Evolutionary conservation across 2,113 vertebrate species (phyloP), one percentile per base, ranked within the genome.

Genomic region (Oryzias celebensis): DNA sequence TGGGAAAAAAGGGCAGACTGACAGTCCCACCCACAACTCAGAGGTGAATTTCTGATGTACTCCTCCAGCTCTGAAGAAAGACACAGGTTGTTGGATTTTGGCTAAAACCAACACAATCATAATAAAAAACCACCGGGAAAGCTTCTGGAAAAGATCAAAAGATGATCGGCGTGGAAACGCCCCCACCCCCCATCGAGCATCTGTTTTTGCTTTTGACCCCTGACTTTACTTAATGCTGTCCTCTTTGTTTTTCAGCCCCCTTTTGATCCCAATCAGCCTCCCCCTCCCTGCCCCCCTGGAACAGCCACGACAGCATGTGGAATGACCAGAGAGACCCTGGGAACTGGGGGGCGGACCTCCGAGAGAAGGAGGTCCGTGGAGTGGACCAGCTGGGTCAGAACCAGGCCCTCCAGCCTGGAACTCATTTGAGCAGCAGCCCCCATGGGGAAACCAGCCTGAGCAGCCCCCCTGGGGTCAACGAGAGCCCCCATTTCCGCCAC

Each of bases 251-350:
- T 48, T 0, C 86, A 93, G 87, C 90, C 93, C 8, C 92, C 92
- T 0, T 95, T 92, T 52, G 91, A 93, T 43, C 94, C 89, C 23
- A 89, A 81, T 68, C 91, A 97, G 88, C 96, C 93, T 0, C 96
- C 97, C 0, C 97, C 97, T 14, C 96, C 96, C 0, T 99, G 97
- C 60, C 97, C 96, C 96, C 96, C 1, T 99, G 97, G 97, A 98
- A 94, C 78, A 96, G 95, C 88, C 97, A 98, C 0, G 97, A 99
- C 76, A 95, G 95, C 7, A 95, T 98, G 92, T 98, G 97, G 97
- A 97, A 93, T 0, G 96, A 99, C 17, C 96, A 96, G 88, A 88
- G 96, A 2, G 96, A 98, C 58, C 94, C 95, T 59, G 93, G 94
- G 1, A 94, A 89, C 84, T 99, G 97, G 97, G 97, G 1, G 94